These are phyloP conservation scores for Synanthedon formicaeformis DNA, from an alignment of 2,888 invertebrate genomes.

Conservation along the genomic window DNA sequence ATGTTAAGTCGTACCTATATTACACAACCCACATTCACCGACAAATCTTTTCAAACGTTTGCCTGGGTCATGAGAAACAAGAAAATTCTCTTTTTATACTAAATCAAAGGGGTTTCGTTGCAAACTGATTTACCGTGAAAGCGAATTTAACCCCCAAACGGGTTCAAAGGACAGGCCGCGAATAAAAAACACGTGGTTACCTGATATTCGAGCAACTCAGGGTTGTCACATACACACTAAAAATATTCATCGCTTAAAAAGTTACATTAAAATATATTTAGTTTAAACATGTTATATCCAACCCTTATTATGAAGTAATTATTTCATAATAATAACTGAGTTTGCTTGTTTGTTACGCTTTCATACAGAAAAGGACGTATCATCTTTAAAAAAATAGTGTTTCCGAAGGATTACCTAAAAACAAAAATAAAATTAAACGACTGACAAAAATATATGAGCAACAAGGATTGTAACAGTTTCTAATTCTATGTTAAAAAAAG, in stretches of 20 bases:
- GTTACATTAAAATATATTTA: too few species aligned
- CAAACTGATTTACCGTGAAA: constrained; percentile 47
- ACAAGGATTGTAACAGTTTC: too few species aligned
- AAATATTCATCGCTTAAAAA: constrained; percentile 9
- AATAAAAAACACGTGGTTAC: constrained; percentile 36
- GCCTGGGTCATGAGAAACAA: constrained; percentile 30
- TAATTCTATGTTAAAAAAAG: too few species aligned
- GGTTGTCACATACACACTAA: constrained; percentile 2
- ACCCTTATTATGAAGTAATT: too few species aligned
- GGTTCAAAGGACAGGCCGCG: constrained; percentile 24
- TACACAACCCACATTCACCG: neutral
- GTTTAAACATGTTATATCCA: too few species aligned
- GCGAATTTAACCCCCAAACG: constrained; percentile 36
- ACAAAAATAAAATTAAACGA: constrained; percentile 4
- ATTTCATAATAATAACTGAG: too few species aligned
- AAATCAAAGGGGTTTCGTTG: constrained; percentile 41
- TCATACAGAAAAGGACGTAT: too few species aligned
- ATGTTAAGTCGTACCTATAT: too few species aligned
- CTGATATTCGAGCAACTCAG: constrained; percentile 19
- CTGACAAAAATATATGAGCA: too few species aligned
- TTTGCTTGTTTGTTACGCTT: too few species aligned
- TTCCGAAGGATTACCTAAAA: too few species aligned
- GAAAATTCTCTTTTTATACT: constrained; percentile 28
- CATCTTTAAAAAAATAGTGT: too few species aligned
- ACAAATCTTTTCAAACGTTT: constrained; percentile 28